Percentiles rank a stretch among this genome's conserved stretches.
Evolutionary conservation across 1,140 invertebrate genomes (phyloP).

Genomic region (Penaeus chinensis): DNA sequence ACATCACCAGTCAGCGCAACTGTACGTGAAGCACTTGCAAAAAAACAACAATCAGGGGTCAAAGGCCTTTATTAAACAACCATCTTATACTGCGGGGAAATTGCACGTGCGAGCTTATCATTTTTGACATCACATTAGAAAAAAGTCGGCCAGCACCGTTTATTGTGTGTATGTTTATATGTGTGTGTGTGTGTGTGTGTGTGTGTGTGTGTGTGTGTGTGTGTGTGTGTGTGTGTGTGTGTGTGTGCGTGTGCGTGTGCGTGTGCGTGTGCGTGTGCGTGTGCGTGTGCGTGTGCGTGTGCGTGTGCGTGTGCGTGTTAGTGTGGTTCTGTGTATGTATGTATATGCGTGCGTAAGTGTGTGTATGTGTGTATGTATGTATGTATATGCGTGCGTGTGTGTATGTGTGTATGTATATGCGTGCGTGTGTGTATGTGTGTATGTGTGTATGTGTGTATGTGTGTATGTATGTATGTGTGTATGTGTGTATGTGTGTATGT

Average conservation of each 20-base stretch:
- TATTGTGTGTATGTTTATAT: not conserved
- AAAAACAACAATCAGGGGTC: too few species aligned
- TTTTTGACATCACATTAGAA: too few species aligned
- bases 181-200: not conserved
- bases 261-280: slow-evolving; percentile 1
- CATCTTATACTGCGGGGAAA: too few species aligned
- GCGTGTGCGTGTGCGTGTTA: not conserved
- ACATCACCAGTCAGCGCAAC: too few species aligned
- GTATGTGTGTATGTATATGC: slow-evolving; percentile 15
- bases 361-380: slow-evolving; percentile 26
- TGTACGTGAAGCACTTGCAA: too few species aligned
- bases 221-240: slow-evolving; percentile 26
- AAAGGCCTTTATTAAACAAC: too few species aligned
- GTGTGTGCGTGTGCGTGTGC: not conserved
- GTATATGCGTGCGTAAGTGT: slow-evolving; percentile 8
- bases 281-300: not conserved
- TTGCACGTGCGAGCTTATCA: too few species aligned
- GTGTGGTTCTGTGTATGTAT: not conserved
- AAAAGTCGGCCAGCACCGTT: too few species aligned
- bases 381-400: not conserved
- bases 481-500: not conserved
- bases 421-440: not conserved
- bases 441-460: not conserved
- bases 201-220: slow-evolving; percentile 19
- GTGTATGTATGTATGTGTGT: not conserved